Conservation (phyloP, 2,113 vertebrate species). For the Syrmaticus mikado region DNA sequence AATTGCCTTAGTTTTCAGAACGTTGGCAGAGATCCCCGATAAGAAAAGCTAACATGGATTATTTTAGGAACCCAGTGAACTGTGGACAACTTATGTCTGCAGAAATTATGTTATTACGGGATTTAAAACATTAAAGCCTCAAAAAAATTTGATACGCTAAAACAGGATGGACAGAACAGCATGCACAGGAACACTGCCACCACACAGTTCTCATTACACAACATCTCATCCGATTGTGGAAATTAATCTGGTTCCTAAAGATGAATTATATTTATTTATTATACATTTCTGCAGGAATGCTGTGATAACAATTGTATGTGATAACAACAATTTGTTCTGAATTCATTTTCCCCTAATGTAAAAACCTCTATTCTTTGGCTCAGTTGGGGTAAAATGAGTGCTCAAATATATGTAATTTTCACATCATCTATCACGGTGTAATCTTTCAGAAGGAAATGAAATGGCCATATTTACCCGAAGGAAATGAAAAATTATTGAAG, state of each 20-base stretch:
- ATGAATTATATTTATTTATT: background rate
- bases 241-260: background rate
- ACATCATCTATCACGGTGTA: background rate
- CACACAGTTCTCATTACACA: background rate
- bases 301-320: background rate
- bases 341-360: background rate
- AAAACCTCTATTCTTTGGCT: background rate
- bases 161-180: background rate
- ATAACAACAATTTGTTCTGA: background rate
- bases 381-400: accelerated
- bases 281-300: background rate
- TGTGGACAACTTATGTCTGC: background rate
- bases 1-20: background rate
- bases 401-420: accelerated
- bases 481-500: background rate
- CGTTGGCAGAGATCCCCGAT: background rate
- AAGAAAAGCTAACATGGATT: background rate
- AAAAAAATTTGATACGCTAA: background rate
- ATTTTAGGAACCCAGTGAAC: background rate
- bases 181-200: background rate
- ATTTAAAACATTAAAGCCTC: background rate
- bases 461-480: background rate
- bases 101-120: background rate
- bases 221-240: background rate
- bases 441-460: background rate